Conservation (phyloP, 2,113 vertebrate species). For the Rhipidura dahli region DNA sequence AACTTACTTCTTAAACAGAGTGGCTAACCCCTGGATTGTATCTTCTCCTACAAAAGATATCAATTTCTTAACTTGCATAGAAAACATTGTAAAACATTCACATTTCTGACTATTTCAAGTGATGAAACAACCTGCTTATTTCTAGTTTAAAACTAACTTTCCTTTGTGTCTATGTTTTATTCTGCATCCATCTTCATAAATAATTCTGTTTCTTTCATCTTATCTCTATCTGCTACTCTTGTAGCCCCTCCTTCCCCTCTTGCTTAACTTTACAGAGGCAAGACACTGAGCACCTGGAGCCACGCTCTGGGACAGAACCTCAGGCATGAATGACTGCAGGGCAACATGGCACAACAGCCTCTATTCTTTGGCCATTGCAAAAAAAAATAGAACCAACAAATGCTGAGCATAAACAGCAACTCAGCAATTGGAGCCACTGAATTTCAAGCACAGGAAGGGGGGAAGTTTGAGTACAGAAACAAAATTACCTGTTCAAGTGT, state of each 20-base stretch:
- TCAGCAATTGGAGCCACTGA: background rate
- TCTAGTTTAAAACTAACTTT: background rate
- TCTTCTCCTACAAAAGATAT: background rate
- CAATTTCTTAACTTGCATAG: accelerated
- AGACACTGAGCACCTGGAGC: background rate
- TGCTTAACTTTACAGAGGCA: background rate
- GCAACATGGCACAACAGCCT: background rate
- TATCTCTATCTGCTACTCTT: background rate
- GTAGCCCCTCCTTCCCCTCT: background rate
- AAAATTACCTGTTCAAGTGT: background rate
- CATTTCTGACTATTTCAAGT: background rate
- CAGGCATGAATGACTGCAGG: background rate
- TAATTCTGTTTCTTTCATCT: background rate
- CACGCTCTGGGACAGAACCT: background rate
- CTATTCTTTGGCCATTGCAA: background rate
- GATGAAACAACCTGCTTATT: background rate
- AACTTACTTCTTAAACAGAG: background rate
- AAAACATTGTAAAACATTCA: background rate
- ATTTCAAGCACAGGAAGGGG: background rate
- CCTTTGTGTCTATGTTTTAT: background rate
- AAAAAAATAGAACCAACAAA: background rate
- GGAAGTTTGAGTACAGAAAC: background rate
- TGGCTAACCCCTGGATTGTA: background rate
- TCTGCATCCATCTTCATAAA: background rate
- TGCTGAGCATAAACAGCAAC: background rate